phyloP scores from a whole-genome alignment of 1,140 invertebrate genomes.

The Drosophila bocqueti region DNA sequence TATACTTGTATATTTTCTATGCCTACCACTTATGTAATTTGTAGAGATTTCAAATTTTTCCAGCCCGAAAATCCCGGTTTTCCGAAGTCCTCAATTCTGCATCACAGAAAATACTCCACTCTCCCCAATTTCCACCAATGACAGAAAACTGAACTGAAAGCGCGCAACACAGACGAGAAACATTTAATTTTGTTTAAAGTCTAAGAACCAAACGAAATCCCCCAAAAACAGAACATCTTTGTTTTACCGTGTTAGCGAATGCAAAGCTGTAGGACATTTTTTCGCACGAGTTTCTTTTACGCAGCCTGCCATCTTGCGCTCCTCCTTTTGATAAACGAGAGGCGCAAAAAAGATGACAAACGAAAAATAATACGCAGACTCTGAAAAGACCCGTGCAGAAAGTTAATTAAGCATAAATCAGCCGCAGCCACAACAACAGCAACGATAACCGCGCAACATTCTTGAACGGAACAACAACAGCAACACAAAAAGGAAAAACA shows the following conservation, averaged over 20 bases:
- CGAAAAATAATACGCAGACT: constrained; percentile 20
- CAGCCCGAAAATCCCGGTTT: constrained; percentile 31
- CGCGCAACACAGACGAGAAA: constrained; percentile 32
- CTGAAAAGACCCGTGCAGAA: constrained; percentile 48
- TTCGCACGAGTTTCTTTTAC: constrained; percentile 29
- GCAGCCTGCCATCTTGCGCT: constrained; percentile 8
- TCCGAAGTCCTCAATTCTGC: constrained; percentile 39
- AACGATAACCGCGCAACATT: constrained; percentile 36
- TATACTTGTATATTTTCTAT: constrained; percentile 84
- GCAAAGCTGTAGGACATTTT: constrained; percentile 13
- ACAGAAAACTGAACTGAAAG: not conserved
- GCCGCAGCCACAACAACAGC: constrained; percentile 28
- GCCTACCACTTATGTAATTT: constrained; percentile 83
- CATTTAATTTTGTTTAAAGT: constrained; percentile 55
- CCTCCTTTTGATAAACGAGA: constrained; percentile 31
- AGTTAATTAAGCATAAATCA: constrained; percentile 54
- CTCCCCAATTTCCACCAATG: not conserved
- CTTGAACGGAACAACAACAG: constrained; percentile 47
- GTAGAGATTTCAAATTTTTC: constrained; percentile 77
- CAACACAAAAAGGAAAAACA: constrained; percentile 50
- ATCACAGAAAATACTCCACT: constrained; percentile 34
- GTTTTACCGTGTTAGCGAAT: constrained; percentile 32
- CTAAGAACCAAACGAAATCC: constrained; percentile 15
- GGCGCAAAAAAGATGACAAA: not conserved
- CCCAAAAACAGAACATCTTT: constrained; percentile 29